These are phyloP conservation scores for Gadopsis bispinosus DNA, from an alignment of 2,797 vertebrate genomes.

Conservation along the genomic window DNA sequence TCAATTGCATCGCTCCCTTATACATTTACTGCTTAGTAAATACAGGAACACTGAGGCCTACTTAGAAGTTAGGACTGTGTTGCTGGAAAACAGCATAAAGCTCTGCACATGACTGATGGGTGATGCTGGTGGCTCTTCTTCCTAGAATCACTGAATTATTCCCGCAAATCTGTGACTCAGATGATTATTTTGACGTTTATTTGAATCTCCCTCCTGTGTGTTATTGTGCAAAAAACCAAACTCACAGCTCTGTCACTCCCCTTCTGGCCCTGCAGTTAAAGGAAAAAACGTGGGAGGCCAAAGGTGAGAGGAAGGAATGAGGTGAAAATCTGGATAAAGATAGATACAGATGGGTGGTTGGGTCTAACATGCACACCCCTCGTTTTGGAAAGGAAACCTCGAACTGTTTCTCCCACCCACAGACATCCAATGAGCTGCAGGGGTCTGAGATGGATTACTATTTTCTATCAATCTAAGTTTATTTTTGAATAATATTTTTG, in stretches of 20 bases:
- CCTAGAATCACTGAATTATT: constrained; percentile 14
- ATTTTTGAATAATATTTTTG: constrained; percentile 1
- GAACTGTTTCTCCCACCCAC: constrained; percentile 25
- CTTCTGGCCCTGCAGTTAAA: constrained; percentile 11
- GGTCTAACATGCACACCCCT: constrained; percentile 11
- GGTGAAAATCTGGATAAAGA: constrained; percentile 41
- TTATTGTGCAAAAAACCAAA: constrained; percentile 18
- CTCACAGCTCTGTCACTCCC: neutral
- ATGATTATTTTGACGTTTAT: constrained; percentile 15
- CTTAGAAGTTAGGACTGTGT: neutral
- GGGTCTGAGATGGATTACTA: constrained; percentile 1
- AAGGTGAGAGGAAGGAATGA: constrained; percentile 53
- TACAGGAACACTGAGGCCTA: no score
- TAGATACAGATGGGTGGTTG: constrained; percentile 44
- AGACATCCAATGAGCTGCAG: constrained; percentile 29
- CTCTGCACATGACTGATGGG: neutral
- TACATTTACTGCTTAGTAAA: no score
- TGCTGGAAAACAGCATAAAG: constrained; percentile 6
- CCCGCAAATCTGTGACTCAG: constrained; percentile 24
- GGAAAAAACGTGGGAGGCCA: constrained; percentile 22
- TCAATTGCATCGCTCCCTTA: no score
- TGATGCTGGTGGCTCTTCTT: constrained; percentile 10
- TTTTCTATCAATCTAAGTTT: neutral
- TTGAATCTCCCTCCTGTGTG: constrained; percentile 6
- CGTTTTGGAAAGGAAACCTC: constrained; percentile 33